phyloP scores from a whole-genome alignment of 2,888 invertebrate species.

The Pachymerium ferrugineum region DNA sequence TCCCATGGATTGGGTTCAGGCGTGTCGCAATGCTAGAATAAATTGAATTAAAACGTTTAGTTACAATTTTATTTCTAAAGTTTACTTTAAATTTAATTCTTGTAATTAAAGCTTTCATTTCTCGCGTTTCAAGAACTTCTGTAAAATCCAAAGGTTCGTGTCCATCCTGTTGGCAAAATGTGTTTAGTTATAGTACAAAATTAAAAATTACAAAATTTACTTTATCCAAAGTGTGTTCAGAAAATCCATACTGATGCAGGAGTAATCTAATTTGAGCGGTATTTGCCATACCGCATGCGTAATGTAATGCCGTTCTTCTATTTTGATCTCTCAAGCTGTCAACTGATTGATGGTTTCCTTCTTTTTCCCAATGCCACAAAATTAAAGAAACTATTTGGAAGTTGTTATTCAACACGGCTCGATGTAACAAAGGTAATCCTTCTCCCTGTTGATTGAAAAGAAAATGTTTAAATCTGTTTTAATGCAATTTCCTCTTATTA shows the following conservation, averaged over 20 bases:
- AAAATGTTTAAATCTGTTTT: background rate
- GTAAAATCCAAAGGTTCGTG: slow-evolving; percentile 40
- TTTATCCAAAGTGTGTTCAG: slow-evolving; percentile 40
- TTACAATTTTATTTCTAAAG: background rate
- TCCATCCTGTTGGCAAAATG: slow-evolving; percentile 35
- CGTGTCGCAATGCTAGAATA: slow-evolving; percentile 6
- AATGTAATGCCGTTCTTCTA: slow-evolving; percentile 39
- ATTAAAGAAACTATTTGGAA: slow-evolving; percentile 37
- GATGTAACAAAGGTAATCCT: slow-evolving; percentile 39
- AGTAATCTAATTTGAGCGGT: background rate
- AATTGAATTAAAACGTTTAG: background rate
- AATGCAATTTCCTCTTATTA: background rate
- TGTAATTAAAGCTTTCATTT: slow-evolving; percentile 31
- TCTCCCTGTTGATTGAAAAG: slow-evolving; percentile 37
- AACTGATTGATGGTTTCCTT: slow-evolving; percentile 28
- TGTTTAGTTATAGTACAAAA: background rate
- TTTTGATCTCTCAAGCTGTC: slow-evolving; percentile 37
- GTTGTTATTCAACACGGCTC: slow-evolving; percentile 37
- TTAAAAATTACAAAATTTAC: slow-evolving; percentile 32
- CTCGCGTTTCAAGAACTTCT: slow-evolving; percentile 37
- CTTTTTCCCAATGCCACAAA: slow-evolving; percentile 32
- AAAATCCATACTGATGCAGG: slow-evolving; percentile 38
- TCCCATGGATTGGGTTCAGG: slow-evolving; percentile 31
- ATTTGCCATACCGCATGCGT: slow-evolving; percentile 35
- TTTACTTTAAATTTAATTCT: slow-evolving; percentile 25